Base-by-base conservation (phyloP, 53 echinoderm and acorn worm species). In the Crossaster papposus region DNA sequence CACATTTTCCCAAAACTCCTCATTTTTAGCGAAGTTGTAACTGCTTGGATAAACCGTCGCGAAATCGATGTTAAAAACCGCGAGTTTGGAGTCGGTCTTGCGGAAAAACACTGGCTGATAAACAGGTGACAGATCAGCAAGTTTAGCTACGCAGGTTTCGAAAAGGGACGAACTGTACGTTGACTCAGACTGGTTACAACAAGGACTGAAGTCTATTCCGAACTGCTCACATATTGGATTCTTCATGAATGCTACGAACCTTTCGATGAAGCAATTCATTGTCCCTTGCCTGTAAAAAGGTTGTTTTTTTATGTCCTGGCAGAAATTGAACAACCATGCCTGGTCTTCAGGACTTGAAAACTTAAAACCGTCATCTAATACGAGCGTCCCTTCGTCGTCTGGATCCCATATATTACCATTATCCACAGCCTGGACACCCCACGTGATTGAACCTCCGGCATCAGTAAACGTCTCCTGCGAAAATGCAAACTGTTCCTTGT, bases 371-470 rank as follows among this genome's bases (percentile, higher is more conserved):
- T 91, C 70, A 65, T 95, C 94, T 3, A 95, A 54, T 1, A 79
- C 38, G 9, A 92, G 52, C 68, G 23, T 22, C 11, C 90, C 91
- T 36, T 15, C 3, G 24, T 93, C 81, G 33, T 86, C 82, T 0
- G 94, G 96, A 38, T 94, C 83, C 94, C 92, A 96, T 13, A 58
- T 77, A 77, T 93, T 71, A 0, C 95, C 93, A 44, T 91, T 91
- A 34, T 91, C 88, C 18, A 79, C 51, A 9, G 96, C 89, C 51
- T 82, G 78, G 22, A 95, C 90, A 1, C 95, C 94, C 95, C 95
- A 97, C 64, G 92, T 26, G 68, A 92, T 28, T 31, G 18, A 74
- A 15, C 79, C 53, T 31, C 28, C 0, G 51, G 17, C 58, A 77
- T 93, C 14, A 17, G 1, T 17, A 51, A 28, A 65, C 3, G 18